Base-by-base conservation (phyloP, 2,797 vertebrate genomes). In the Loriculus beryllinus region DNA sequence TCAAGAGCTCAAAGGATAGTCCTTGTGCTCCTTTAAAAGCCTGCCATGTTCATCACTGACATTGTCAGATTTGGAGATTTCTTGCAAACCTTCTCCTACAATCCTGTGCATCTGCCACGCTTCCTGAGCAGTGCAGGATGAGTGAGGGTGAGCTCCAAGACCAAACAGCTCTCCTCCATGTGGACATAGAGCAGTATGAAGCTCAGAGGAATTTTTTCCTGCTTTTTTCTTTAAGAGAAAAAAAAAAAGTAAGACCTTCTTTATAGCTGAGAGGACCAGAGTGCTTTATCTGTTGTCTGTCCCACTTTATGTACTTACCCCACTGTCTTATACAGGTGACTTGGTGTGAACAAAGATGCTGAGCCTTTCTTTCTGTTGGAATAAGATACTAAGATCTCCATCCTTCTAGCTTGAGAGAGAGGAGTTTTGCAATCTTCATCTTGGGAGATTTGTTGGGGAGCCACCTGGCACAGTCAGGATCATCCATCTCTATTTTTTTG, bases 91-190 rank as follows among this genome's bases (percentile, higher is more conserved):
- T 77, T 40, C 40, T 71, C n/a, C 13, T 56, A 21, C 12, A 22
- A 23, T 7, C 45, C 14, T 21, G 7, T 40, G 22, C 1, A 1
- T 77, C 65, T 81, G 52, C 8, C 28, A 16, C 3, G 0, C 18
- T 69, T 81, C 37, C 29, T 4, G 1, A 0, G 1, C 7, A 2
- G 35, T 7, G 47, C 40, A 25, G 20, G n/a, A n/a, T 23, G n/a
- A 56, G n/a, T 23, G 54, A 35, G 8, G 7, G 14, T 12, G 4
- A 40, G 22, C 3, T 6, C 9, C 5, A 6, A 26, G 22, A 65
- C 19, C 17, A 28, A 69, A 5, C 14, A 18, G 17, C 7, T 63
- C n/a, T 43, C 4, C 5, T 9, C 6, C 2, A 0, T 3, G 12
- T 7, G 4, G 2, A 2, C 4, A 3, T 4, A 45, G 42, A 16